Evolutionary conservation across 2,888 invertebrate species (phyloP).

Genomic region (Resseliella maxima): DNA sequence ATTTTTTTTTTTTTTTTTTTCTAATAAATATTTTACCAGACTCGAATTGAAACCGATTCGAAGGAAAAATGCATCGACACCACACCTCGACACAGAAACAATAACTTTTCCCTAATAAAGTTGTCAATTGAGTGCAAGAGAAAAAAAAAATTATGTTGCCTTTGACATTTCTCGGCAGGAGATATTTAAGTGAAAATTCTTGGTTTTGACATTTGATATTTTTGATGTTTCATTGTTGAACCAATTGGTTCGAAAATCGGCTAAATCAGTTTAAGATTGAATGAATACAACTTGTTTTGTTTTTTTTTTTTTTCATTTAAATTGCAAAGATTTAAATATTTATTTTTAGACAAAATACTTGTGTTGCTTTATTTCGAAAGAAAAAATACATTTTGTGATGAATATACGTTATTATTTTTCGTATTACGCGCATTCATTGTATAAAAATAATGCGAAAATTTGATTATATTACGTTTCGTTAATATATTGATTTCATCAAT

Average conservation of each 20-base stretch:
- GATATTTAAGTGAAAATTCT: conserved; percentile 7
- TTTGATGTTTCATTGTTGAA: neutral
- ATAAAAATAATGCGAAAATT: neutral
- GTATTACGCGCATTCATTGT: neutral
- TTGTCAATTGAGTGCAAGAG: conserved; percentile 10
- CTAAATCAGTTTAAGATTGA: neutral
- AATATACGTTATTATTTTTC: too few relatives aligned
- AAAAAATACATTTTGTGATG: too few relatives aligned
- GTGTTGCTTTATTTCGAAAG: too few relatives aligned
- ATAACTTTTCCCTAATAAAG: conserved; percentile 26
- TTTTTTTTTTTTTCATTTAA: neutral
- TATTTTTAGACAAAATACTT: too few relatives aligned
- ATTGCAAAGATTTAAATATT: too few relatives aligned
- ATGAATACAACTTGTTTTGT: neutral
- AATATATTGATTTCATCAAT: neutral
- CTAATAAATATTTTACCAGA: neutral
- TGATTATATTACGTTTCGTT: too few relatives aligned
- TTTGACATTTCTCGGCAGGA: conserved; percentile 48
- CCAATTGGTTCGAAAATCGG: neutral
- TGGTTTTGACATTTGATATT: conserved; percentile 36
- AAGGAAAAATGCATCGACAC: neutral
- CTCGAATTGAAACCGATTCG: neutral
- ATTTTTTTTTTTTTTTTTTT: conserved; percentile 60
- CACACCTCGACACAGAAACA: conserved; percentile 55
- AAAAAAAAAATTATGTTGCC: neutral